Evolutionary conservation across 2,113 vertebrate genomes (phyloP).

Genomic region (Nycticryphes semicollaris): DNA sequence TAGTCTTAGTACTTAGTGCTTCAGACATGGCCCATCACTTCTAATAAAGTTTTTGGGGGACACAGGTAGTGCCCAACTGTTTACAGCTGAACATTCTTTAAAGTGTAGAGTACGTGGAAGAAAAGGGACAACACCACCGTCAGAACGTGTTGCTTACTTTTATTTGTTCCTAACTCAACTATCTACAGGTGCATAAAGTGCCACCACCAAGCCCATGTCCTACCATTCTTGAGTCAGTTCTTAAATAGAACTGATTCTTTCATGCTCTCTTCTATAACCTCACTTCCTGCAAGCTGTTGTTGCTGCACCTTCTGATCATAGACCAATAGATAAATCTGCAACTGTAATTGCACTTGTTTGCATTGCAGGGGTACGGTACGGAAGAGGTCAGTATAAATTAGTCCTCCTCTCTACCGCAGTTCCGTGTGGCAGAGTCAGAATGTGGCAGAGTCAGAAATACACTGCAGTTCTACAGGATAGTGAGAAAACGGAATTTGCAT

Average conservation of each 20-base stretch:
- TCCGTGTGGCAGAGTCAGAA: fast-evolving
- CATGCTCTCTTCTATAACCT: not conserved
- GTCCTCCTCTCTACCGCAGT: not conserved
- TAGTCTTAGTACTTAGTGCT: not conserved
- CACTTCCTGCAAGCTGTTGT: not conserved
- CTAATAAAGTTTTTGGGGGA: not conserved
- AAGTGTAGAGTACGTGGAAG: not conserved
- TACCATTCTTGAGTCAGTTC: not conserved
- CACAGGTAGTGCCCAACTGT: not conserved
- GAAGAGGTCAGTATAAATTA: not conserved
- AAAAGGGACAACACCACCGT: not conserved
- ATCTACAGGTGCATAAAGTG: not conserved
- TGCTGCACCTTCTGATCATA: not conserved
- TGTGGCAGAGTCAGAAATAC: not conserved
- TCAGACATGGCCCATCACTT: fast-evolving
- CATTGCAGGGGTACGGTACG: not conserved
- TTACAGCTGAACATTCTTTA: not conserved
- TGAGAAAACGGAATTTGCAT: constrained; percentile 9
- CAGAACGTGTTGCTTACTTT: not conserved
- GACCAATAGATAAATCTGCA: not conserved
- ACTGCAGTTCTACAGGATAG: not conserved
- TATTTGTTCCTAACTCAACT: not conserved
- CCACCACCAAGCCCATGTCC: not conserved
- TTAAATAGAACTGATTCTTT: not conserved
- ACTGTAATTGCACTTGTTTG: constrained; percentile 27